These are phyloP conservation scores for Himalopsyche kuldschensis DNA, from an alignment of 2,888 invertebrate species.

Conservation along the genomic window DNA sequence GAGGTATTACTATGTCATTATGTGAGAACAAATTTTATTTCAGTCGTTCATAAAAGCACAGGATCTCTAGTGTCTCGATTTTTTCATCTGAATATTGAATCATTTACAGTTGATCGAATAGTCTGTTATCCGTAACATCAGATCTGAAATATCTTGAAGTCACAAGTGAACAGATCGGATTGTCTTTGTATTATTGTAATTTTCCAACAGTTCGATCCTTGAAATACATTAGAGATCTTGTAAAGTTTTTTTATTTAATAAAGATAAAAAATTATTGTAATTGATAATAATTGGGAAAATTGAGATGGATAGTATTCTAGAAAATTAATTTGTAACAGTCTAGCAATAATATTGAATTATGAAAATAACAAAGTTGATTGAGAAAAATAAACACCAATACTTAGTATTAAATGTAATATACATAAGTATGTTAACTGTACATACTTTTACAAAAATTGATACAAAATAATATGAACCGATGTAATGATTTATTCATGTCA, in stretches of 20 bases:
- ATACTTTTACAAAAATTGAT: neutral
- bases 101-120: too few relatives aligned
- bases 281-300: neutral
- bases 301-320: neutral
- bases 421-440: neutral
- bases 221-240: neutral
- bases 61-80: neutral
- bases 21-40: constrained; percentile 10
- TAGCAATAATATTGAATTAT: neutral
- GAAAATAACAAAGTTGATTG: neutral
- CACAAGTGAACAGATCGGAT: too few relatives aligned
- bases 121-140: too few relatives aligned
- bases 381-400: neutral
- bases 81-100: too few relatives aligned
- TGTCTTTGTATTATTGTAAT: neutral
- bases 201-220: neutral
- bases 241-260: neutral
- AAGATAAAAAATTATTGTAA: neutral
- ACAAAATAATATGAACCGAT: too few relatives aligned
- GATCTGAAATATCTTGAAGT: too few relatives aligned
- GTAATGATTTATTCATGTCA: neutral
- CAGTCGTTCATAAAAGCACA: neutral
- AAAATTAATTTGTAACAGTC: neutral
- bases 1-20: constrained; percentile 15
- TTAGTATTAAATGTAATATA: neutral